A percentile compares a stretch with the other conserved stretches of the same genome.
phyloP scores from a whole-genome alignment of 2,113 vertebrate species.

The Taurulus bubalis region DNA sequence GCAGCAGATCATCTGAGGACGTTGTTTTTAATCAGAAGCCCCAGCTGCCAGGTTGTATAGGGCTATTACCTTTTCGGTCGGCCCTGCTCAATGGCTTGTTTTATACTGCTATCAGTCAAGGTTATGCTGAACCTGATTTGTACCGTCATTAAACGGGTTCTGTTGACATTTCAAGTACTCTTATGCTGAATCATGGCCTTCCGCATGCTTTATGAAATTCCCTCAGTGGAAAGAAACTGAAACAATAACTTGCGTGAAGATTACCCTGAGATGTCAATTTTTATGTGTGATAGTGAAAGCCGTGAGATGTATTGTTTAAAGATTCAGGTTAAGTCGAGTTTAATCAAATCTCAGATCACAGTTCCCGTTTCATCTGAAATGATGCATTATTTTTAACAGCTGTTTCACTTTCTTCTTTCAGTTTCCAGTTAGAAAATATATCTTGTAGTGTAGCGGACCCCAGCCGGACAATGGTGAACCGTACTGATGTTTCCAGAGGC shows the following conservation, averaged over 20 bases:
- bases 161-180: conserved; percentile 62
- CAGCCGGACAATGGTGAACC: no score
- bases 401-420: conserved; percentile 4
- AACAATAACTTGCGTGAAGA: conserved; percentile 32
- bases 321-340: neutral
- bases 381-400: neutral
- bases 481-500: no score
- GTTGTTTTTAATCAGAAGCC: conserved; percentile 49
- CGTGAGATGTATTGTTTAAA: neutral
- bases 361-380: neutral
- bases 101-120: conserved; percentile 61
- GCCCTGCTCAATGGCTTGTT: conserved; percentile 58
- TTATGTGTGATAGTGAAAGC: conserved; percentile 3
- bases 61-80: conserved; percentile 46
- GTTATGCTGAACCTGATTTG: conserved; percentile 56
- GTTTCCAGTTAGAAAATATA: conserved; percentile 5
- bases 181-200: conserved; percentile 51
- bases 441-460: neutral
- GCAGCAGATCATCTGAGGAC: conserved; percentile 34
- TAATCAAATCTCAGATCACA: conserved; percentile 6
- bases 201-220: conserved; percentile 41
- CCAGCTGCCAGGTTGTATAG: conserved; percentile 43
- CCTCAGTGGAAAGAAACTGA: conserved; percentile 33
- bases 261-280: conserved; percentile 10
- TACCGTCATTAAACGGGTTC: conserved; percentile 40